Evolutionary conservation across 2,888 invertebrate species (phyloP).

Genomic region (Hyposoter didymator): DNA sequence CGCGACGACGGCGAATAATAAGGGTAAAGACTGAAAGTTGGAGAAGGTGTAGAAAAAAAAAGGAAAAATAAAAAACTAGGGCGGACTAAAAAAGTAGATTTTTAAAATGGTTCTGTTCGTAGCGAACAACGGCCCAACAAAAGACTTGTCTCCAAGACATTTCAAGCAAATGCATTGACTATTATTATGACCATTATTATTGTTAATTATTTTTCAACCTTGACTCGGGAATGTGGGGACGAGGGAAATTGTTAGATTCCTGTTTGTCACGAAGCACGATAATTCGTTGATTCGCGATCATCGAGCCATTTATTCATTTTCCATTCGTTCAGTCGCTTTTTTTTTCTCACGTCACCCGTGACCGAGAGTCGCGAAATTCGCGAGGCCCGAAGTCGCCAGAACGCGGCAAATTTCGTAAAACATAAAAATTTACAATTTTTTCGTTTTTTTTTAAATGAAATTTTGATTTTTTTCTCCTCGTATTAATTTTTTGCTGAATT

Average conservation of each 20-base stretch:
- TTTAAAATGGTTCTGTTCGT: slow-evolving; percentile 25
- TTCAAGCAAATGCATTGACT: slow-evolving; percentile 37
- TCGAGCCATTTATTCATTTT: not conserved
- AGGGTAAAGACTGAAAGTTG: slow-evolving; percentile 59
- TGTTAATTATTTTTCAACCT: not conserved
- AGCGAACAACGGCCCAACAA: slow-evolving; percentile 74
- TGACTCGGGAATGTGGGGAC: not conserved
- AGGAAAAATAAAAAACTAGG: slow-evolving; percentile 15
- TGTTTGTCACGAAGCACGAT: not conserved
- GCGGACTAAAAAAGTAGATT: slow-evolving; percentile 8
- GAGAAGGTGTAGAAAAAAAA: slow-evolving; percentile 7
- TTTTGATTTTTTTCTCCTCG: not conserved
- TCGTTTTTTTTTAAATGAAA: not conserved
- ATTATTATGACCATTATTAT: slow-evolving; percentile 32
- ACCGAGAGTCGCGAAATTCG: not conserved
- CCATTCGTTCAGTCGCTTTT: not conserved
- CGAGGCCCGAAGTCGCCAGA: not conserved
- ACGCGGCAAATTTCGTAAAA: too few relatives aligned
- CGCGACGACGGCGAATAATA: slow-evolving; percentile 41
- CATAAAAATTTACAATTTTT: too few relatives aligned
- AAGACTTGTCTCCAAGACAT: slow-evolving; percentile 73
- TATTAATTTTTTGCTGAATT: not conserved
- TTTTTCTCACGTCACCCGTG: slow-evolving; percentile 1
- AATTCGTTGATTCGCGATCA: not conserved
- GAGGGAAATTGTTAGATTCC: not conserved